Base-by-base conservation (phyloP, 2,888 invertebrate genomes). In the Sclerodermus sp. region DNA sequence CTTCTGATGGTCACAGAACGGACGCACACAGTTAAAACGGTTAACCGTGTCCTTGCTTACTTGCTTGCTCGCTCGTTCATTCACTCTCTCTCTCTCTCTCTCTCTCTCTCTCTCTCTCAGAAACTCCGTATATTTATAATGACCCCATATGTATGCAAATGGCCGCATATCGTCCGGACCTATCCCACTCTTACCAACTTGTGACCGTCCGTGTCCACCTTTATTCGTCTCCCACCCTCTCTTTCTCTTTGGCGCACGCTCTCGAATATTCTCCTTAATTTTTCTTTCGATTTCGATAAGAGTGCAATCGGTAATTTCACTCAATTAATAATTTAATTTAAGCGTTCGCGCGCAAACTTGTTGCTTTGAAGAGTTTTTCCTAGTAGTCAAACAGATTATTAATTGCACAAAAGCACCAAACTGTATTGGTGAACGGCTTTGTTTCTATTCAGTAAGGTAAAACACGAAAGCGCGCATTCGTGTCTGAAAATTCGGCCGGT, bases 91-190 rank as follows among this genome's bases (percentile, higher is more conserved):
- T n/a, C n/a, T n/a, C n/a, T n/a, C n/a, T n/a, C n/a, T n/a, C n/a
- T n/a, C n/a, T n/a, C n/a, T n/a, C n/a, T n/a, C n/a, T n/a, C n/a
- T n/a, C n/a, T n/a, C n/a, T n/a, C n/a, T n/a, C 62, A 58, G 62
- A 54, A 56, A 62, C 62, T 65, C 57, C 65, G 71, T 76, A 71
- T 74, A 76, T 76, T 76, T 74, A 76, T 76, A 77, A 77, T 77
- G 76, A 76, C 71, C 76, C 76, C 75, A 77, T 77, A 77, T 77
- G 74, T 77, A 77, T 77, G 77, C 77, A 77, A 77, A 77, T 77
- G 74, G 76, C 68, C 71, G 76, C 74, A 75, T 74, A 75, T 75
- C 74, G 73, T 71, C 68, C 69, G 64, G 68, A 73, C 68, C 74
- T 70, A 73, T 72, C 70, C 71, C 69, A 67, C 70, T 70, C 62